These are phyloP conservation scores for Dendrocincla tyrannina DNA, from an alignment of 2,797 vertebrate genomes.

Conservation along the genomic window DNA sequence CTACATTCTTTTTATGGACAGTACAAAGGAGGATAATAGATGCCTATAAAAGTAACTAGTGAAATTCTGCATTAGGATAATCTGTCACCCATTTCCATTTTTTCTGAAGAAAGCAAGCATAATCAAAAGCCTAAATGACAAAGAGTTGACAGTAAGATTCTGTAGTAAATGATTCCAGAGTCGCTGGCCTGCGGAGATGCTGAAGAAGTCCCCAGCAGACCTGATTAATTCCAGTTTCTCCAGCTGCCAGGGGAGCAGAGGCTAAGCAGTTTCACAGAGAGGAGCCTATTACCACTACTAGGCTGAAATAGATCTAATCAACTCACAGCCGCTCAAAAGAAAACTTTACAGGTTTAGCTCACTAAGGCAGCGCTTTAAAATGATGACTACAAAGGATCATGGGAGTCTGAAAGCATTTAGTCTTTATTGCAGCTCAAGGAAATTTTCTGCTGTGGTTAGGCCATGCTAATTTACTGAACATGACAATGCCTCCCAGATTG, in stretches of 20 bases:
- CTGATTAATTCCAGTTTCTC: constrained; percentile 99
- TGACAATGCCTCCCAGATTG: constrained; percentile 79
- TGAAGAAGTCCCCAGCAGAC: constrained; percentile 97
- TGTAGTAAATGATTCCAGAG: constrained; percentile 99
- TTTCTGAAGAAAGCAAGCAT: constrained; percentile 80
- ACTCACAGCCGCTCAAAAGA: constrained; percentile 88
- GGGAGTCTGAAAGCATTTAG: constrained; percentile 86
- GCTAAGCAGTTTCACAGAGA: constrained; percentile 93
- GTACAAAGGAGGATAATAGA: constrained; percentile 83
- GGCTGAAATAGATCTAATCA: constrained; percentile 99
- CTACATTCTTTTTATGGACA: constrained; percentile 73
- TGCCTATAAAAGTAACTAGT: constrained; percentile 84
- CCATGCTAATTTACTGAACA: constrained; percentile 83
- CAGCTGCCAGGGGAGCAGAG: constrained; percentile 92
- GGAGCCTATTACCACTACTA: constrained; percentile 96
- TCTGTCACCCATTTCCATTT: constrained; percentile 92
- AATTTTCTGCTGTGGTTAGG: constrained; percentile 81
- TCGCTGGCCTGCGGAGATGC: constrained; percentile 92
- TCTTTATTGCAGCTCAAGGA: constrained; percentile 85
- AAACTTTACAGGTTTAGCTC: constrained; percentile 91
- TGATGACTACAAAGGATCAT: constrained; percentile 87
- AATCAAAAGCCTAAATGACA: constrained; percentile 99
- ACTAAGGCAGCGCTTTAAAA: constrained; percentile 85
- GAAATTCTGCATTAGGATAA: constrained; percentile 88
- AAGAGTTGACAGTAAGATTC: constrained; percentile 99